Conservation (phyloP, 2,113 vertebrate genomes). For the Catharus minimus region DNA sequence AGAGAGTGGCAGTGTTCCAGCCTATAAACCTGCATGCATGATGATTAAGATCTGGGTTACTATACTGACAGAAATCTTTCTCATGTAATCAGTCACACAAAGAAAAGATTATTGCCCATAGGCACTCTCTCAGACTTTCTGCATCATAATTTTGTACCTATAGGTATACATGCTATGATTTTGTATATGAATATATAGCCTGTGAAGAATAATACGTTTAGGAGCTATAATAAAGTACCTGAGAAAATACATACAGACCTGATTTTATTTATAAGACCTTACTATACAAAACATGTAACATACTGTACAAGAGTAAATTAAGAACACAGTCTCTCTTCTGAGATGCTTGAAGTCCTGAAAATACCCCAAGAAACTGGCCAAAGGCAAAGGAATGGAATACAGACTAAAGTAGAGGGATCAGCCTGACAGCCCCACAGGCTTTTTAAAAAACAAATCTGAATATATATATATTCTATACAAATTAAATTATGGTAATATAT, state of each 20-base stretch:
- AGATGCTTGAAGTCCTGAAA: not conserved
- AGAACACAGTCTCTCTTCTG: not conserved
- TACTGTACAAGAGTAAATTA: not conserved
- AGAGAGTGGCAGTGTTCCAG: not conserved
- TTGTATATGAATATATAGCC: not conserved
- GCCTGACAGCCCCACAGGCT: not conserved
- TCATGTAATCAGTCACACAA: not conserved
- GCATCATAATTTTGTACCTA: not conserved
- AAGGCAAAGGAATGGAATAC: not conserved
- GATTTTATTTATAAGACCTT: not conserved
- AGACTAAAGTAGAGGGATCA: not conserved
- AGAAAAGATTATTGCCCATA: not conserved
- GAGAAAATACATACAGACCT: not conserved
- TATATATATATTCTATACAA: not conserved
- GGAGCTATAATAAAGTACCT: not conserved
- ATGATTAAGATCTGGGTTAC: not conserved
- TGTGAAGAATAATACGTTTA: not conserved
- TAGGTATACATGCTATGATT: not conserved
- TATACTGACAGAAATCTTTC: not conserved
- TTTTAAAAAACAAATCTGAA: not conserved
- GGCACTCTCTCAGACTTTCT: not conserved
- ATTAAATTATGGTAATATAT: not conserved
- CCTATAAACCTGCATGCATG: fast-evolving
- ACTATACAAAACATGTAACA: not conserved
- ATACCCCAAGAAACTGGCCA: not conserved